These are phyloP conservation scores for Microtus ochrogaster DNA, from an alignment of 2,113 vertebrate species.

Conservation along the genomic window DNA sequence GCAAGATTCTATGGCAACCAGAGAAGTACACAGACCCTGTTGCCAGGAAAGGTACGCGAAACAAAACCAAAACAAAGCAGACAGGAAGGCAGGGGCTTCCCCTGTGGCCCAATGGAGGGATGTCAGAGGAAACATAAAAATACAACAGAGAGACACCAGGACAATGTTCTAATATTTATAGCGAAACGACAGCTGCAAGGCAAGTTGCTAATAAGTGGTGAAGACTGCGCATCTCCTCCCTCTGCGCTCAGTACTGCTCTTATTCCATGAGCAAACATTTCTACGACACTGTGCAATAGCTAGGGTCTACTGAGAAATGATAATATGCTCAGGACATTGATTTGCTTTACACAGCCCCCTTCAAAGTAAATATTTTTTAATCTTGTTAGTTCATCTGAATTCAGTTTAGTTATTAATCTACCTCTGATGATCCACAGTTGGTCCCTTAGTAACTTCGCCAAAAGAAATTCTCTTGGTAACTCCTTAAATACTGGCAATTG, in stretches of 20 bases:
- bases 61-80: slow-evolving; percentile 80
- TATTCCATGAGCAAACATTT: slow-evolving; percentile 18
- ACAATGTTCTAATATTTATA: slow-evolving; percentile 37
- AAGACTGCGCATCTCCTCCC: not conserved
- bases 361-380: not conserved
- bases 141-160: slow-evolving; percentile 5
- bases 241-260: not conserved
- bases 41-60: slow-evolving; percentile 78
- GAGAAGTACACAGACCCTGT: slow-evolving; percentile 59
- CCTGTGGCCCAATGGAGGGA: slow-evolving; percentile 26
- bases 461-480: not conserved
- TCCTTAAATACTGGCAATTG: not conserved
- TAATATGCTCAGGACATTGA: not conserved
- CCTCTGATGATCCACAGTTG: not conserved
- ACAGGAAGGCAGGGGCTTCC: slow-evolving; percentile 74
- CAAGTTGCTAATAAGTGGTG: not conserved
- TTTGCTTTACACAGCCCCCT: not conserved
- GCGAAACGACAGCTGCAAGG: not conserved
- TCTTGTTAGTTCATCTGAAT: slow-evolving; percentile 43
- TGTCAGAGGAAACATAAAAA: slow-evolving; percentile 64
- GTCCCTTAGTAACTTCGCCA: not conserved
- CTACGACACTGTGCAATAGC: not conserved
- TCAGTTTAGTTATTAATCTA: slow-evolving; percentile 31
- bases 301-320: not conserved
- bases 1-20: slow-evolving; percentile 73